Evolutionary conservation across 2,888 invertebrate species (phyloP), one percentile per base, ranked within the genome.

Genomic region (Drosophila setosimentum): DNA sequence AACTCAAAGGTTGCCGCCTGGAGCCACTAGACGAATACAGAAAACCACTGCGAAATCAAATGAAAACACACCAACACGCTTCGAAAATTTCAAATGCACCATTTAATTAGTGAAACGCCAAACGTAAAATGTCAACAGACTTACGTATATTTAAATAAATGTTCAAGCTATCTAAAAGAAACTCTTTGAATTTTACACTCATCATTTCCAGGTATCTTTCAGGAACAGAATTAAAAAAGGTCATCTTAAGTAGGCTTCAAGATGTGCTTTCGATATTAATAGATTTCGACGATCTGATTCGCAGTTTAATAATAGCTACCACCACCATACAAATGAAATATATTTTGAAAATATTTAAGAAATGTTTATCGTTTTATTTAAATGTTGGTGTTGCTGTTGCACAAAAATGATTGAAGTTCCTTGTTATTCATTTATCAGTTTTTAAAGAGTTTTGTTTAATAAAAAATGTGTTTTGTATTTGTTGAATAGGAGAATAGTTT

Each of bases 361-460:
- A 86, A 79, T 75, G 54, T 65, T 68, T 71, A 76, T 68, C 62
- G 68, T 77, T 75, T 78, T 87, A 80, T 84, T 87, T 76, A 68
- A 78, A 70, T 70, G 57, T 68, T 65, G 51, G 13, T 57, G 16
- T 42, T 27, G 27, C 68, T 73, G 65, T 79, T 84, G 69, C 74
- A 83, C 74, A 75, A 74, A 83, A 85, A 90, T 87, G 88, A 87
- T 90, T 87, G 90, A 90, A 90, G 68, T 84, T 85, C 61, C 71
- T 74, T 76, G 69, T 72, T 83, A 62, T 69, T 54, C 54, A 53
- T 79, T 71, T 63, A 63, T 60, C 69, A 54, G 75, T 71, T 84
- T 76, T 72, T 29, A 64, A 80, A 81, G 68, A 78, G 66, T 66
- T 68, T 63, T 50, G 42, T 62, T 66, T 62, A 65, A 63, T 67